These are phyloP conservation scores for Phacellophora camtschatica DNA, from an alignment of 30 jellyfish, hydroid and myxozoan species.

Conservation along the genomic window DNA sequence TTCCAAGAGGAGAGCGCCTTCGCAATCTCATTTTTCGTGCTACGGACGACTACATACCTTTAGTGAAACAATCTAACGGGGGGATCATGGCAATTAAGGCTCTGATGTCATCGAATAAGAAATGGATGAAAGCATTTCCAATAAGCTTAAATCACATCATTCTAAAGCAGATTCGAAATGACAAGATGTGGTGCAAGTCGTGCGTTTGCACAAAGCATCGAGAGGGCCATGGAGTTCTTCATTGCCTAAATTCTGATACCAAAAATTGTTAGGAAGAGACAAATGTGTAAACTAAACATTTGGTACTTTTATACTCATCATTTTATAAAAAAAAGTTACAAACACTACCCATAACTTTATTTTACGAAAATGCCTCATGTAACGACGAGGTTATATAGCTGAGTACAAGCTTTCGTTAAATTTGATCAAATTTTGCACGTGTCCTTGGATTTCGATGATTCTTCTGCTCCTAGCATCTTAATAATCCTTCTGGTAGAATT, in stretches of 20 bases:
- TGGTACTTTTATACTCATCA: too few species aligned
- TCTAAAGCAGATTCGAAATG: conserved; percentile 54
- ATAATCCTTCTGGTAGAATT: too few species aligned
- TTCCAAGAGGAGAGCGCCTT: conserved; percentile 85
- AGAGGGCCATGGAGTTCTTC: conserved; percentile 5
- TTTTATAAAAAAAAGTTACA: too few species aligned
- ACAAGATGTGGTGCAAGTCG: conserved; percentile 57
- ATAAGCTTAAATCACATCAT: conserved; percentile 40
- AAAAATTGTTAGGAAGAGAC: neutral
- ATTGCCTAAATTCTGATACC: neutral
- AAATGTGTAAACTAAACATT: too few species aligned
- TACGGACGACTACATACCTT: conserved; percentile 89
- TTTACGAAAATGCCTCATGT: too few species aligned
- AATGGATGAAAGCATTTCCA: conserved; percentile 84
- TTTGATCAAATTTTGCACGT: too few species aligned
- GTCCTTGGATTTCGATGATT: too few species aligned
- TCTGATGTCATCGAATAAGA: conserved; percentile 52
- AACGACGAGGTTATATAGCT: too few species aligned
- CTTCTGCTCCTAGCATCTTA: too few species aligned
- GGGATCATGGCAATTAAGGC: conserved; percentile 83
- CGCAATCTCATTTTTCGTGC: conserved; percentile 56
- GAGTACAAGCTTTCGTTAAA: too few species aligned
- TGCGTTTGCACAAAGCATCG: conserved; percentile 52
- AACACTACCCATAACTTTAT: too few species aligned
- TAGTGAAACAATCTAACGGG: conserved; percentile 84